phyloP scores from a whole-genome alignment of 2,888 invertebrate species.

The Halictus quadricinctus region DNA sequence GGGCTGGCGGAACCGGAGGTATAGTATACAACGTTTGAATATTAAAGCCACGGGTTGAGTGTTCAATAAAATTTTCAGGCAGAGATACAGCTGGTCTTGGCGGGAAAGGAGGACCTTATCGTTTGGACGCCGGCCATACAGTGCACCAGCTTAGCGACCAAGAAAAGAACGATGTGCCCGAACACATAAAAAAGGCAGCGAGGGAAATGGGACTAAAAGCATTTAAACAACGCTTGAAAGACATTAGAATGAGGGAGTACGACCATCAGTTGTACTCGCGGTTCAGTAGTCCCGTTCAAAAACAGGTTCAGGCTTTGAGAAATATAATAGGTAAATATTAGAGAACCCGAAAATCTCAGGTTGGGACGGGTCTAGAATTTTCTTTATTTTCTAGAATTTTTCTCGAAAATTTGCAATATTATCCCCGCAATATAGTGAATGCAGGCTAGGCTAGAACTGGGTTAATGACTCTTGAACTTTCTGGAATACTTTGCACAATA shows the following conservation, averaged over 20 bases:
- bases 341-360: not conserved
- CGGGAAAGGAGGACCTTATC: conserved; percentile 97
- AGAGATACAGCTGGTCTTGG: conserved; percentile 97
- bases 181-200: conserved; percentile 94
- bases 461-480: not conserved
- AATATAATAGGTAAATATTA: conserved; percentile 89
- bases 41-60: not conserved
- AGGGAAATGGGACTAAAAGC: conserved; percentile 96
- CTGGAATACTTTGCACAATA: not conserved
- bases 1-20: conserved; percentile 98
- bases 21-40: conserved; percentile 20
- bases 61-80: conserved; percentile 70
- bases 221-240: conserved; percentile 92
- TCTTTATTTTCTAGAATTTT: too few relatives aligned
- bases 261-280: conserved; percentile 94
- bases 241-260: conserved; percentile 97
- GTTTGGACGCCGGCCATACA: conserved; percentile 95
- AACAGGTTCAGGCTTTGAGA: conserved; percentile 93
- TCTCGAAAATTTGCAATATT: not conserved
- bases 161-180: conserved; percentile 95
- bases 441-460: not conserved
- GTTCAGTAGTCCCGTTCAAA: conserved; percentile 90
- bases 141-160: conserved; percentile 96
- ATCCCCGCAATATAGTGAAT: not conserved
- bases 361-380: not conserved